Base-by-base conservation (phyloP, 1,140 invertebrate species). In the Belonocnema kinseyi region DNA sequence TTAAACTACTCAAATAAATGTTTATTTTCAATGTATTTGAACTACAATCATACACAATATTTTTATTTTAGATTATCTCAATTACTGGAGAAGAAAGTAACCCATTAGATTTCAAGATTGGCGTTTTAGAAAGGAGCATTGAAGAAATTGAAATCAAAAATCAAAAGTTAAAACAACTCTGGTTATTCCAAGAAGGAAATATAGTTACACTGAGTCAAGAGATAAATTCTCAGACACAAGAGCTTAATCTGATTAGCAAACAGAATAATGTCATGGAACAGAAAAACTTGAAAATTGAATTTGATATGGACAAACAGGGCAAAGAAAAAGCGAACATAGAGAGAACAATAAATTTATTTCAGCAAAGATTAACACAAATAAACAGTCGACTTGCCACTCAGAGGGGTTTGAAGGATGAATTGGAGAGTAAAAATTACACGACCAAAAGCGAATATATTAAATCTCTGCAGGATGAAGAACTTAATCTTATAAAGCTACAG, bases 181-280 rank as follows among this genome's bases (percentile, higher is more conserved):
- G 96, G 96, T 87, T 96, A 70, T 92, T 95, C 56, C 92, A 95
- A 79, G 95, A 97, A 88, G 93, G 93, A 17, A 93, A 94, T 82
- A 93, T 95, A 71, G 93, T 96, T 1, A 91, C 92, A 75, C 87
- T 96, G 7, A 93, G 94, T 0, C 89, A 94, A 77, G 93, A 96
- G 80, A 92, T 94, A 83, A 94, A 94, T 80, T 87, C 92, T 77
- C 93, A 95, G 80, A 84, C 95, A 1, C 90, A 93, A 40, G 93
- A 96, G 81, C 92, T 95, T 58, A 94, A 94, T 85, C 88, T 95
- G 19, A 89, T 95, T 12, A 93, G 93, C 56, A 96, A 96, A 90
- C 95, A 96, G 85, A 93, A 95, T 33, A 93, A 95, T 84, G 94
- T 96, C 70, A 93, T 96, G 87, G 94, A 95, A 51, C 94, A 96